Evolutionary conservation across 2,888 invertebrate species (phyloP), one percentile per base, ranked within the genome.

Genomic region (Tinea trinotella): DNA sequence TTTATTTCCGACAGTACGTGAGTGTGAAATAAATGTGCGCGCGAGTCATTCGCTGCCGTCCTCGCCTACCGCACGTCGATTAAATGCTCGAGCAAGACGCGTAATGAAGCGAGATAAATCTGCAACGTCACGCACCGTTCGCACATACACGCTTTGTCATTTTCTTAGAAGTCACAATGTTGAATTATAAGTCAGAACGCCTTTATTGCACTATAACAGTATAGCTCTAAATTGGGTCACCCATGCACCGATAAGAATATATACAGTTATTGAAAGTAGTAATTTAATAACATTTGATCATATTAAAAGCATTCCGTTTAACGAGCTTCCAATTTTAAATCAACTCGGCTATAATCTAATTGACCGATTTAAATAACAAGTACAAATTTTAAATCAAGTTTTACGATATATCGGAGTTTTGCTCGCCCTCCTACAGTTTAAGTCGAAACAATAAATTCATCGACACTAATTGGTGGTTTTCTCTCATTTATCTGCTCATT

Each of bases 401-500:
- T 24, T 24, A 15, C 24, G 22, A 24, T 50, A 24, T 46, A 46
- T 46, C 24, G 7, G 24, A 24, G 24, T 4, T 50, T 20, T 34
- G 53, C 44, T 53, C 40, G 40, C 53, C 50, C 50, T 50, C 50
- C 50, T 50, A 50, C 50, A 40, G 76, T 83, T 83, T 84, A 84
- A 84, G 84, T 80, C 82, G 83, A 83, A 84, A 85, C 84, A 85
- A 85, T 85, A 85, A 85, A 84, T 84, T 85, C 83, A 84, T 85
- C 84, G 85, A 81, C 84, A 82, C 85, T 85, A 85, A 85, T 85
- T 85, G 85, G 85, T 84, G 84, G 85, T 85, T 85, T 84, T 85
- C 84, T 84, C 76, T 81, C 79, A 85, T 84, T 85, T 85, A 85
- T 85, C 85, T 82, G 84, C 83, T 85, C 85, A 85, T 85, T 84